Conservation (phyloP, 2,797 vertebrate genomes). For the Apogon hyalosoma region DNA sequence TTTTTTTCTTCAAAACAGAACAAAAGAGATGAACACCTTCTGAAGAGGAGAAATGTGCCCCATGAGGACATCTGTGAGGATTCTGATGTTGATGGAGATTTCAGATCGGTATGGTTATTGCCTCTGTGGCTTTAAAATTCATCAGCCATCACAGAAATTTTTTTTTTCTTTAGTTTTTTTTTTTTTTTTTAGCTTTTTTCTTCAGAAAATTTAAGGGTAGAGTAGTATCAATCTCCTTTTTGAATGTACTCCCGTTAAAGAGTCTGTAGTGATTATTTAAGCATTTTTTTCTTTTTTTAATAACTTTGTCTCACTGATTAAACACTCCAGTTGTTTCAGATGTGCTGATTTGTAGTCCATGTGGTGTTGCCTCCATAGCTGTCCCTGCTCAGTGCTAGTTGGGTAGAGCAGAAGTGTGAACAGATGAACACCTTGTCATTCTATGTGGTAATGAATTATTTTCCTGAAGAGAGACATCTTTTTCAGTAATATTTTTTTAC, state of each 20-base stretch:
- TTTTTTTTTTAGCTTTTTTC: neutral
- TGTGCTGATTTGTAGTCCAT: conserved; percentile 15
- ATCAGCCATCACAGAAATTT: neutral
- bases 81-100: conserved; percentile 95
- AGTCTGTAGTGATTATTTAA: neutral
- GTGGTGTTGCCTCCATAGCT: conserved; percentile 16
- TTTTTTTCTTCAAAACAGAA: conserved; percentile 82
- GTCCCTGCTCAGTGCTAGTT: neutral
- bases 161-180: too few species aligned
- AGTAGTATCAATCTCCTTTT: neutral
- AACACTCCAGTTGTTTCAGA: conserved; percentile 20
- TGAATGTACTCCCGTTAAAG: neutral
- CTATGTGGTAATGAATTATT: conserved; percentile 9
- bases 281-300: neutral
- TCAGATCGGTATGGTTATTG: conserved; percentile 89
- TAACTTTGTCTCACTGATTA: conserved; percentile 6
- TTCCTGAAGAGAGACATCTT: neutral
- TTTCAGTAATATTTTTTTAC: neutral
- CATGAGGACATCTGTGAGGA: conserved; percentile 97
- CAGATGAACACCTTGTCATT: conserved; percentile 16
- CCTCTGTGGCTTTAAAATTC: neutral
- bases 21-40: conserved; percentile 97
- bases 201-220: neutral
- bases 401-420: conserved; percentile 16
- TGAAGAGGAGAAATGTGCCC: conserved; percentile 98